Conservation (phyloP, 2,888 invertebrate genomes). For the Drosophila demipolita region DNA sequence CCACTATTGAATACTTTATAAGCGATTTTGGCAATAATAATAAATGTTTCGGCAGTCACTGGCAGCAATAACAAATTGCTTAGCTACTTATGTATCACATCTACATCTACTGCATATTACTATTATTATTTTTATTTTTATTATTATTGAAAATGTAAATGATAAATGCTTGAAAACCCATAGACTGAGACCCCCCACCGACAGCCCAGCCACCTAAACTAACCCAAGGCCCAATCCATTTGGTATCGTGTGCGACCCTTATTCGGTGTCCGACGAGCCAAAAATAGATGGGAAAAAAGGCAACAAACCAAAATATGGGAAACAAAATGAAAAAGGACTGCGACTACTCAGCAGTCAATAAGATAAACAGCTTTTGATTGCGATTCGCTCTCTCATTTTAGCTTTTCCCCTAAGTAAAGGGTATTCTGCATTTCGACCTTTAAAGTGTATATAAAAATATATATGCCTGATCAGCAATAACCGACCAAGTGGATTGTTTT, state of each 20-base stretch:
- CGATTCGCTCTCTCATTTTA: conserved; percentile 29
- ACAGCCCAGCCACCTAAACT: background rate
- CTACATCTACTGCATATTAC: conserved; percentile 38
- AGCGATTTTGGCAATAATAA: conserved; percentile 67
- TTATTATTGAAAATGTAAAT: conserved; percentile 70
- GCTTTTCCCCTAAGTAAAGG: background rate
- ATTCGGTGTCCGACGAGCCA: conserved; percentile 48
- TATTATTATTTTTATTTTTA: conserved; percentile 22
- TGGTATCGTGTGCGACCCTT: conserved; percentile 50
- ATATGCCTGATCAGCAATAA: background rate
- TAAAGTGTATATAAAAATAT: background rate
- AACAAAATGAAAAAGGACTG: conserved; percentile 22
- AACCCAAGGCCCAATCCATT: conserved; percentile 20
- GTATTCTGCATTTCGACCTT: background rate
- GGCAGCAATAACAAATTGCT: conserved; percentile 55
- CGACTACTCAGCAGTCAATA: conserved; percentile 48
- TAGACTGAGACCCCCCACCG: background rate
- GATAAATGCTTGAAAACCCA: conserved; percentile 56
- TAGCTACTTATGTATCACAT: conserved; percentile 41
- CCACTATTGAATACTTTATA: conserved; percentile 72
- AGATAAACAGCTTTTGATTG: conserved; percentile 78
- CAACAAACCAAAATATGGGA: conserved; percentile 8
- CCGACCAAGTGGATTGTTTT: background rate
- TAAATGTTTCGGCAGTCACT: conserved; percentile 55
- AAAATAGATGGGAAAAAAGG: conserved; percentile 12